Evolutionary conservation across 1,140 invertebrate species (phyloP).

Genomic region (Eubasilissa regina): DNA sequence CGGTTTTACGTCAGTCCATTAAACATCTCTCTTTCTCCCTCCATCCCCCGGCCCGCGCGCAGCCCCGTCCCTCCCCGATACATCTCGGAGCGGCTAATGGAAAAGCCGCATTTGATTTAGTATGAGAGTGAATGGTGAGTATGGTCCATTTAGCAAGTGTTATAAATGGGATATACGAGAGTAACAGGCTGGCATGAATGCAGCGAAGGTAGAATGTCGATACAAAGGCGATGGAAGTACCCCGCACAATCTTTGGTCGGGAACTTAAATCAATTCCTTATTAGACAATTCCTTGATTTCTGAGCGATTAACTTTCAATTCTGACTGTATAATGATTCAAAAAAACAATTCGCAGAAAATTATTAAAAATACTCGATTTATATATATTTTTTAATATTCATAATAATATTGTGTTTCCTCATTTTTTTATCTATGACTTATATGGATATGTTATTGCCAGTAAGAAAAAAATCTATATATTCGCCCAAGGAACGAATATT

Average conservation of each 20-base stretch:
- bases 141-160: constrained; percentile 60
- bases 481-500: too few relatives aligned
- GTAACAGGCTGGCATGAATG: constrained; percentile 56
- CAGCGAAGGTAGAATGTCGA: constrained; percentile 49
- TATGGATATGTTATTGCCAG: too few relatives aligned
- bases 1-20: constrained; percentile 56
- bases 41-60: not conserved
- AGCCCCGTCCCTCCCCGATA: constrained; percentile 44
- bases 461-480: too few relatives aligned
- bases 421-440: too few relatives aligned
- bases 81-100: constrained; percentile 56
- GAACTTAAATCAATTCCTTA: not conserved
- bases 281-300: not conserved
- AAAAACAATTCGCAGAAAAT: too few relatives aligned
- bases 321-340: too few relatives aligned
- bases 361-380: too few relatives aligned
- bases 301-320: not conserved
- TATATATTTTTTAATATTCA: too few relatives aligned
- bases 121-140: constrained; percentile 58
- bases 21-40: constrained; percentile 50
- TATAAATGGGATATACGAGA: constrained; percentile 59
- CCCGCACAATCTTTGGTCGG: not conserved
- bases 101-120: constrained; percentile 61
- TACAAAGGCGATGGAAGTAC: constrained; percentile 42
- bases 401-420: too few relatives aligned